Evolutionary conservation across 2,113 vertebrate species (phyloP).

Genomic region (Crocuta crocuta): DNA sequence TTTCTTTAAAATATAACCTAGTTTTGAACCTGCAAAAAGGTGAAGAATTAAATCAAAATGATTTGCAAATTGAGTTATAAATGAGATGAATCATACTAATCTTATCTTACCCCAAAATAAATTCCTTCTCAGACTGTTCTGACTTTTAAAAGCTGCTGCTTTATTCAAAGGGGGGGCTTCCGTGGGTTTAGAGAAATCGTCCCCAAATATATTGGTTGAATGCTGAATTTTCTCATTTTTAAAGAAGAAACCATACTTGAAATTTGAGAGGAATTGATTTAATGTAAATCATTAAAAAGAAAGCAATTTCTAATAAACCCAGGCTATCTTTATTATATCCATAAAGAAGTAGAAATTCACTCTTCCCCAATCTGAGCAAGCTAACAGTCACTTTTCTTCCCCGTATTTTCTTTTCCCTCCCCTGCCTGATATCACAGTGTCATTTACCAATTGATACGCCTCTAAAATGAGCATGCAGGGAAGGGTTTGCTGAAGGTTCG

Average conservation of each 20-base stretch:
- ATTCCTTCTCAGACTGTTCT: constrained; percentile 19
- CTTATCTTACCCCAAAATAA: not conserved
- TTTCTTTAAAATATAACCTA: constrained; percentile 25
- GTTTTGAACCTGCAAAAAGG: not conserved
- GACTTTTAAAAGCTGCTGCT: constrained; percentile 33
- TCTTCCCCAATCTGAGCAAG: not conserved
- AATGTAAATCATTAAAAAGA: constrained; percentile 5
- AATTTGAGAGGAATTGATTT: not conserved
- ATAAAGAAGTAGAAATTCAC: not conserved
- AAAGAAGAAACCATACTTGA: not conserved
- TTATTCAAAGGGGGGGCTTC: constrained; percentile 1
- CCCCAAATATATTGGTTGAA: not conserved
- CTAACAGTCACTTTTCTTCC: not conserved
- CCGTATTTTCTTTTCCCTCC: not conserved
- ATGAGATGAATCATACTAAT: not conserved
- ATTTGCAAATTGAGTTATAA: constrained; percentile 9
- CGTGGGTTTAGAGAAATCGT: not conserved
- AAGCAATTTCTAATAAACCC: not conserved
- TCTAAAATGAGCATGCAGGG: not conserved
- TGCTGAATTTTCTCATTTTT: constrained; percentile 59
- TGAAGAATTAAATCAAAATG: constrained; percentile 17
- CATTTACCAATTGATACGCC: not conserved
- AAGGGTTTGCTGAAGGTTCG: constrained; percentile 69
- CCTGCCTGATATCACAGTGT: not conserved
- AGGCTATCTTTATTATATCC: constrained; percentile 5